Evolutionary conservation across 2,888 invertebrate species (phyloP), one percentile per base, ranked within the genome.

Genomic region (Napeogenes inachia): DNA sequence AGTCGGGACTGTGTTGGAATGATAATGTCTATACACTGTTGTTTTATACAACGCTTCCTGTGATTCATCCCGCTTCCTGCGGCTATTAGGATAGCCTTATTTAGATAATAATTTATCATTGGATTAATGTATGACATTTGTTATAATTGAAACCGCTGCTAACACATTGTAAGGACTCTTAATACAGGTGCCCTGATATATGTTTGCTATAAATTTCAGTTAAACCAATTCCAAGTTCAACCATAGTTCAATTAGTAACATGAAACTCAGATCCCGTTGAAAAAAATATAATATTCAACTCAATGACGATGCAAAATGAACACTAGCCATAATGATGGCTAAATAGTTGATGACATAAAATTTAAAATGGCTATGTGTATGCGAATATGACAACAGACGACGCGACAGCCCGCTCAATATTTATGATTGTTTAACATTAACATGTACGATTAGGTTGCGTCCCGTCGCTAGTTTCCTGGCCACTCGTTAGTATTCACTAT

Each of bases 401-500:
- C 32, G 57, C 33, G 13, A 50, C 32, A 32, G 45, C n/a, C 21
- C 30, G 30, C 30, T 38, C 54, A 60, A 62, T 57, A 60, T 62
- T 62, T 60, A 60, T 65, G 50, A 54, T 38, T 45, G 30, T 50
- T 57, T 45, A 56, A 58, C 60, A 65, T 67, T 67, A 60, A 62
- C 50, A 65, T 63, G 38, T 21, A 56, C 63, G 57, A 60, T 60
- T 65, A 58, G 63, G 60, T 60, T 62, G 35, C 67, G 54, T 67
- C 67, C 68, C 64, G 68, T 62, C 64, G 54, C 61, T 12, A 61
- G 71, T 69, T 80, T 82, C 81, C 81, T 79, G 76, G 70, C 69
- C 56, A 47, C 61, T 57, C 70, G 71, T 73, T 78, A 76, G 75
- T 81, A 81, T 80, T 77, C 79, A 68, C 61, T 67, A 68, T 67